These are phyloP conservation scores for Tenebrio molitor DNA, from an alignment of 1,140 invertebrate genomes.

Conservation along the genomic window DNA sequence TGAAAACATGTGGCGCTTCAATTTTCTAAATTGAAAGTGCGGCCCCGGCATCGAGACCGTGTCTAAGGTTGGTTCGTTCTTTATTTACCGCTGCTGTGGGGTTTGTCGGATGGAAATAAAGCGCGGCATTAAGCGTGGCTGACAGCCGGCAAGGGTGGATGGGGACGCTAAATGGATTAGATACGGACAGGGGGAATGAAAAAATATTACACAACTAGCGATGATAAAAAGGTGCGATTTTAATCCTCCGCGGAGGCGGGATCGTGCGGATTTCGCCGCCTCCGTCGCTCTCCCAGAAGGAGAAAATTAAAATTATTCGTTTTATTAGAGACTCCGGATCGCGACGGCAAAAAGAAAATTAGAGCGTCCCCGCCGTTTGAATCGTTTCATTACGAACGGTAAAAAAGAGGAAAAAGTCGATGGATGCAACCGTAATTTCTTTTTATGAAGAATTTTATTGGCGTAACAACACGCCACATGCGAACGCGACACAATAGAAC, in stretches of 20 bases:
- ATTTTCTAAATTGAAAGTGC: conserved; percentile 51
- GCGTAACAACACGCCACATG: background rate
- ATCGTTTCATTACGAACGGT: background rate
- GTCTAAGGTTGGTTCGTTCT: conserved; percentile 44
- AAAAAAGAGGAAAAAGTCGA: background rate
- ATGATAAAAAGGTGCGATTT: conserved; percentile 58
- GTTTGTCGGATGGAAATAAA: conserved; percentile 57
- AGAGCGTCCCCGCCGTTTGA: background rate
- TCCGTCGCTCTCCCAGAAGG: background rate
- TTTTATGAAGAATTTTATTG: conserved; percentile 6
- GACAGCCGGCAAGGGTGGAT: conserved; percentile 54
- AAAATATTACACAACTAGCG: conserved; percentile 60
- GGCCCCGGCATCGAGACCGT: conserved; percentile 3
- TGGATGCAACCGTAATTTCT: background rate
- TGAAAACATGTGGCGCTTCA: conserved; percentile 47
- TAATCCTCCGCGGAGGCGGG: conserved; percentile 36
- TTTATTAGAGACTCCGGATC: conserved; percentile 1
- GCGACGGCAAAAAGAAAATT: background rate
- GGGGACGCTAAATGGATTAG: conserved; percentile 59
- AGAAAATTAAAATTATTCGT: conserved; percentile 29
- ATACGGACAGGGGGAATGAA: conserved; percentile 58
- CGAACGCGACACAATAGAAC: background rate
- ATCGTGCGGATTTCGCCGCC: conserved; percentile 2
- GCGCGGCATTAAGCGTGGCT: conserved; percentile 56
- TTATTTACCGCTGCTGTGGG: conserved; percentile 52